phyloP scores from a whole-genome alignment of 2,113 vertebrate species.

The Rhinolophus ferrumequinum region DNA sequence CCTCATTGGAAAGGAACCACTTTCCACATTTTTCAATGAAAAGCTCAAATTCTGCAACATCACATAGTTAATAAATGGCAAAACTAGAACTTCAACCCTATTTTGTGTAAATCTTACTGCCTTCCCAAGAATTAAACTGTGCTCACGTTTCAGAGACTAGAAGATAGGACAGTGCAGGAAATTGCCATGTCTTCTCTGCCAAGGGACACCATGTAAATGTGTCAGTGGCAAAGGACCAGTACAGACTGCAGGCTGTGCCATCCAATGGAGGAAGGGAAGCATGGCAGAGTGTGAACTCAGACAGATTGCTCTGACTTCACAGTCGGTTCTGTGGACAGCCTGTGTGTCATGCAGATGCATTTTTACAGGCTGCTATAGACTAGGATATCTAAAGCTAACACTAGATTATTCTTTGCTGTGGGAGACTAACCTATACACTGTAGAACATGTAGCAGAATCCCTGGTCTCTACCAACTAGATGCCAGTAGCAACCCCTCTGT shows the following conservation, averaged over 20 bases:
- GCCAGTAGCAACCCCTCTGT: not conserved
- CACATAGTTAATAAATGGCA: not conserved
- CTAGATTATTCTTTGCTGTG: not conserved
- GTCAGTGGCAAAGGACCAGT: not conserved
- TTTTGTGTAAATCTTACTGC: not conserved
- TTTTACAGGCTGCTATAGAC: not conserved
- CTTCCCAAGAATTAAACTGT: not conserved
- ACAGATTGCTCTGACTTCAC: not conserved
- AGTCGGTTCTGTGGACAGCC: not conserved
- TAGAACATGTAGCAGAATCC: not conserved
- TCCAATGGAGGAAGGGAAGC: not conserved
- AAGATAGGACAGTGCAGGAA: not conserved
- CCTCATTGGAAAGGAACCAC: not conserved
- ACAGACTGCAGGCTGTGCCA: not conserved
- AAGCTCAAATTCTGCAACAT: not conserved
- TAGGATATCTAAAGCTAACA: not conserved
- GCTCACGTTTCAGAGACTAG: not conserved
- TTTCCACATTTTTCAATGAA: not conserved
- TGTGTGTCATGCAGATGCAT: not conserved
- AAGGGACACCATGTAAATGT: not conserved
- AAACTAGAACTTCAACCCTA: not conserved
- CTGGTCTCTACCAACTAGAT: not conserved
- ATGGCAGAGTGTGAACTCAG: not conserved
- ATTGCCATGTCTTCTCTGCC: fast-evolving
- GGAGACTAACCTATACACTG: not conserved